A percentile compares a stretch with the other conserved stretches of the same genome.
phyloP scores from a whole-genome alignment of 53 echinoderm and acorn worm species.

The Temnopleurus reevesii region DNA sequence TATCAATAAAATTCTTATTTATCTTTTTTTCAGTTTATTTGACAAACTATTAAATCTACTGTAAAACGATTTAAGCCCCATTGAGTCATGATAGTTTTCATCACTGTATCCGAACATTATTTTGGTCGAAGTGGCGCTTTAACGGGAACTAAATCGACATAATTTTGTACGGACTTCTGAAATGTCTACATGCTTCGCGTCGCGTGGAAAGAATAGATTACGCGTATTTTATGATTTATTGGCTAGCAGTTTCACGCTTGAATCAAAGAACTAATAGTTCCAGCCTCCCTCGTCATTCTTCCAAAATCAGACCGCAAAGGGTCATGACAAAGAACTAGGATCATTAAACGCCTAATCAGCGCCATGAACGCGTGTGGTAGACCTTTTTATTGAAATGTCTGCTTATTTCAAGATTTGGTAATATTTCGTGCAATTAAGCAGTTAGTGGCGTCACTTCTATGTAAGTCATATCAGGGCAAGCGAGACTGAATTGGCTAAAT shows the following conservation, averaged over 20 bases:
- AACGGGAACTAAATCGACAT: background rate
- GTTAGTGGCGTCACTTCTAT: background rate
- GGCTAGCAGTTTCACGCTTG: background rate
- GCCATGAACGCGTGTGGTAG: slow-evolving; percentile 3
- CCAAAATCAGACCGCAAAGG: slow-evolving; percentile 3
- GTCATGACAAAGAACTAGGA: background rate
- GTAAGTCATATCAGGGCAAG: background rate
- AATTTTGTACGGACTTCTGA: background rate
- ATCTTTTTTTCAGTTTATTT: no score
- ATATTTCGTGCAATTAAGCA: slow-evolving; percentile 1
- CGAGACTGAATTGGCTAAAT: background rate
- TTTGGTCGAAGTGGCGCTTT: background rate
- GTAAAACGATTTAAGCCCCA: no score
- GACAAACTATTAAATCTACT: no score
- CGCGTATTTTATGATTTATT: background rate
- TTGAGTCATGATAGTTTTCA: no score
- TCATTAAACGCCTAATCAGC: slow-evolving; percentile 30
- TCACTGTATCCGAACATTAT: no score
- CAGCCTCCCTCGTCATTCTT: background rate
- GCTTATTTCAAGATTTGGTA: background rate
- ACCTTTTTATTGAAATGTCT: background rate
- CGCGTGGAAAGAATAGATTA: background rate
- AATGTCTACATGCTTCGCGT: background rate
- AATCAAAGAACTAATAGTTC: background rate
- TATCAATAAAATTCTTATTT: no score